These are phyloP conservation scores for Macrobrachium rosenbergii DNA, from an alignment of 1,140 invertebrate species.

Conservation along the genomic window DNA sequence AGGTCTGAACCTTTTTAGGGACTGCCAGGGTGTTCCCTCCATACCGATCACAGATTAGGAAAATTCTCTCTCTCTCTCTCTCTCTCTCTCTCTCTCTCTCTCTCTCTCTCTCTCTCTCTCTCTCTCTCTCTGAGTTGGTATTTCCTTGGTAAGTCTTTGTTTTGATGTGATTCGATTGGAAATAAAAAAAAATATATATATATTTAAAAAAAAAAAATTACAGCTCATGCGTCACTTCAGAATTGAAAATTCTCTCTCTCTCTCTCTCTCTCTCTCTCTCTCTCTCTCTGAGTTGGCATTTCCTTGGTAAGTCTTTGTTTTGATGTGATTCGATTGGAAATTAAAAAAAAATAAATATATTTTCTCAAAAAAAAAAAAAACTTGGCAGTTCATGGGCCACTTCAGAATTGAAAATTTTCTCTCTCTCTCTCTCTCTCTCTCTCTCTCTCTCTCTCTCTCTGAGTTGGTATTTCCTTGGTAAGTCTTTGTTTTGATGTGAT, in stretches of 20 bases:
- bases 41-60: too few relatives aligned
- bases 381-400: too few relatives aligned
- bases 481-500: neutral
- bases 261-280: neutral
- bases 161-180: neutral
- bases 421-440: neutral
- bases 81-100: neutral
- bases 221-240: too few relatives aligned
- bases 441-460: constrained; percentile 4
- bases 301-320: neutral
- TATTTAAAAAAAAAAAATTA: too few relatives aligned
- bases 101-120: neutral
- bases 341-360: too few relatives aligned
- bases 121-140: neutral
- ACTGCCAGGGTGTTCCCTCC: too few relatives aligned
- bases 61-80: constrained; percentile 9
- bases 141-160: neutral
- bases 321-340: neutral
- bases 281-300: neutral
- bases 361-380: too few relatives aligned
- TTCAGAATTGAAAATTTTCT: too few relatives aligned
- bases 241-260: neutral
- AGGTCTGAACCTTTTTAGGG: too few relatives aligned
- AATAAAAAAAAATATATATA: too few relatives aligned
- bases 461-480: neutral